Base-by-base conservation (phyloP, 2,888 invertebrate species). In the Balanococcus diminutus region DNA sequence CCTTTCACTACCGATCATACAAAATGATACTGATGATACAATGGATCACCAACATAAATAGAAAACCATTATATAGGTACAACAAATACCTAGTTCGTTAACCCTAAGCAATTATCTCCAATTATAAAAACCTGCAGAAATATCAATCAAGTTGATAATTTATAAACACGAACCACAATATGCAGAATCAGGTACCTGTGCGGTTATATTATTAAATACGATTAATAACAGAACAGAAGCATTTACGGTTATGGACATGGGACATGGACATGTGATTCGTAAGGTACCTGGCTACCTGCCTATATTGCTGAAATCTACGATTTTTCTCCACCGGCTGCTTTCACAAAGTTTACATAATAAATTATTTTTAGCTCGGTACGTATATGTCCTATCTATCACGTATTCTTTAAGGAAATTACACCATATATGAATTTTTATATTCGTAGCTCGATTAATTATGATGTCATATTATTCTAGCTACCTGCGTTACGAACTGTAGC, bases 261-360 rank as follows among this genome's bases (percentile, higher is more conserved):
- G 22, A 56, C n/a, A 79, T 79, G 75, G 75, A 79, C 75, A 36
- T 79, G 75, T 75, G 22, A 56, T 56, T 56, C 56, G 56, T 56
- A 14, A 42, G 14, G 2, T 42, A 42, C 36, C 36, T n/a, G n/a
- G n/a, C n/a, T 36, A 36, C 36, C 36, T 36, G 8, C 36, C 36
- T 36, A 36, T 75, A 75, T 79, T 79, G 75, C 75, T 36, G 36
- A 79, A 32, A 79, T 79, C 19, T 67, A 67, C 56, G 56, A 56
- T 79, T 79, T 79, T 25, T 79, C 36, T 79, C 75, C 75, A 79
- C n/a, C 25, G 75, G 75, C 75, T 79, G 75, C 75, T 79, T 79
- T 79, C 75, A 79, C 75, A 79, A 75, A 79, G 75, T 79, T 79
- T 79, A 79, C 75, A 79, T 79, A 79, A 79, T 79, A 31, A 56